A percentile compares a stretch with the other conserved stretches of the same genome.
These are phyloP conservation scores for Paragorgia papillata DNA, from an alignment of 92 coral and sea anemone genomes.

Conservation along the genomic window DNA sequence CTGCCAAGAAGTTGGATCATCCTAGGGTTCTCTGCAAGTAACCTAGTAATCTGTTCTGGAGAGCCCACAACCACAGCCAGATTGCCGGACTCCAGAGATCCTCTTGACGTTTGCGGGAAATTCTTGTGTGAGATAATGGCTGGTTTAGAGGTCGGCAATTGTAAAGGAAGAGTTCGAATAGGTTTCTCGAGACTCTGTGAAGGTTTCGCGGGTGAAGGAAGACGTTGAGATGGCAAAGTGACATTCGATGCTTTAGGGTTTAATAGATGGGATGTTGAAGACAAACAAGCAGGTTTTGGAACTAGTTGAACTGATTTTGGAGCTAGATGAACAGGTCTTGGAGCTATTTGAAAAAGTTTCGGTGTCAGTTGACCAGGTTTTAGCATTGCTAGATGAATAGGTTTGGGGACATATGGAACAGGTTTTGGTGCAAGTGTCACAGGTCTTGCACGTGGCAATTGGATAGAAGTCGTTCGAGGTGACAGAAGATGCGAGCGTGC, in stretches of 20 bases:
- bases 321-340: neutral
- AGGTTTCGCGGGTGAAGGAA: neutral
- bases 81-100: slow-evolving; percentile 10
- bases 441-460: slow-evolving; percentile 2
- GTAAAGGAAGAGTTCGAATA: neutral
- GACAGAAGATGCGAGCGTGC: neutral
- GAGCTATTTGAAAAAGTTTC: slow-evolving; percentile 3
- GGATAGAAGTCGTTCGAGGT: neutral
- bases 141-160: neutral
- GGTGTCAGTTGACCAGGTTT: neutral
- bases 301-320: neutral
- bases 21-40: slow-evolving; percentile 30
- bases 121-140: neutral
- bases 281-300: neutral
- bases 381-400: neutral
- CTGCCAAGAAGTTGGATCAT: slow-evolving; percentile 42
- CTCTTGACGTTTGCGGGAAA: neutral
- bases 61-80: slow-evolving; percentile 41
- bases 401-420: neutral
- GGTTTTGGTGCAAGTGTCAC: slow-evolving; percentile 35
- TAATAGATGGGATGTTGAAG: neutral
- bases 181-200: slow-evolving; percentile 6
- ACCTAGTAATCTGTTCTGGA: slow-evolving; percentile 39
- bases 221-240: slow-evolving; percentile 20
- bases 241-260: slow-evolving; percentile 18